Base-by-base conservation (phyloP, 23 tunicate genomes). In the Trididemnum nubilum region DNA sequence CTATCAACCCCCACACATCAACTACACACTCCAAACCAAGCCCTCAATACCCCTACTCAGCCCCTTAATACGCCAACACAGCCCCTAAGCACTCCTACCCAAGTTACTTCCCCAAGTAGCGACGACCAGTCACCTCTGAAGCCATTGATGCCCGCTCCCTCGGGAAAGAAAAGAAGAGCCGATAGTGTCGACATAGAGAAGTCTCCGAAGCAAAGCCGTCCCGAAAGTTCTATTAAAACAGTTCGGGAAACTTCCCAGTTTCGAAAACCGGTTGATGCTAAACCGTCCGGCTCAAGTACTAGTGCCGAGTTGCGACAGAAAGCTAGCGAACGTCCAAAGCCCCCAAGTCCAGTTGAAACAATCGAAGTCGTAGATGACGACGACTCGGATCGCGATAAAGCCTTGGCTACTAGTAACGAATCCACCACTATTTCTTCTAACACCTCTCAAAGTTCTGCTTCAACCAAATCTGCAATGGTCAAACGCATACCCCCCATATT, bases 11-110 rank as follows among this genome's bases (percentile, higher is more conserved):
- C 94, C 18, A 82, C 87, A 7, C 83, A 82, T 34, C 85, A 77
- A n/a, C 73, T 85, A 26, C 37, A 83, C 35, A 88, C 85, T 25
- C 81, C 91, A 44, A 71, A 69, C 12, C 87, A 81, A 44, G 51
- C 70, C 19, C 51, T 83, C 0, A 83, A 89, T 32, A 89, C 94
- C 24, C 97, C 96, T 2, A 87, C 91, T 0, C 87, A 88, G 52
- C 80, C 87, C 1, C 83, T 85, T 2, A 76, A 74, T 32, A 88
- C 85, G 29, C 81, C 91, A 35, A 71, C 84, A 2, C 89, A 92
- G 60, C 83, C 87, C 2, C 82, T 88, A 0, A 77, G 60, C 39
- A 82, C 90, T 26, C 91, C 91, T 4, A 85, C 78, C 2, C 52
- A 85, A 39, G 0, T 34, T 19, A 29, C 84, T 1, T 63, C 85